Conservation (phyloP, 2,888 invertebrate genomes). For the Nesidiocoris tenuis region DNA sequence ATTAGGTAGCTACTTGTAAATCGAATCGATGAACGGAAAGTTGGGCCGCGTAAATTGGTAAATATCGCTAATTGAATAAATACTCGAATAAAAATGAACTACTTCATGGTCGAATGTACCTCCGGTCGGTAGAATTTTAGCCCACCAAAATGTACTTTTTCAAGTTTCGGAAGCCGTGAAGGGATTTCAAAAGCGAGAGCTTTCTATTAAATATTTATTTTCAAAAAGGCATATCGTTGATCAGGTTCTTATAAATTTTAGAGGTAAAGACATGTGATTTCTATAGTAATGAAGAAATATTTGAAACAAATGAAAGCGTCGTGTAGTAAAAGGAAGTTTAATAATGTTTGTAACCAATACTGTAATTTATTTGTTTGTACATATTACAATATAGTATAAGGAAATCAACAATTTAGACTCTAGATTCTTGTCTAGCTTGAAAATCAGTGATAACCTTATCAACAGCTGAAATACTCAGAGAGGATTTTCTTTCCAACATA, state of each 20-base stretch:
- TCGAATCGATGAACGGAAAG: too few relatives aligned
- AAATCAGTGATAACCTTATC: constrained; percentile 33
- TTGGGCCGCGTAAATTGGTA: too few relatives aligned
- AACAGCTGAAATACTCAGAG: constrained; percentile 30
- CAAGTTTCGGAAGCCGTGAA: not conserved
- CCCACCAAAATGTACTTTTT: too few relatives aligned
- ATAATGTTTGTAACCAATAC: constrained; percentile 45
- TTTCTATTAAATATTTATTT: constrained; percentile 39
- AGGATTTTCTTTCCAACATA: constrained; percentile 21
- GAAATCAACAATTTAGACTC: constrained; percentile 48
- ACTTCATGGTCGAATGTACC: too few relatives aligned
- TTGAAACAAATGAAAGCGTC: constrained; percentile 32
- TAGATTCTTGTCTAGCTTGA: constrained; percentile 39
- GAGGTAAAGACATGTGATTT: constrained; percentile 32
- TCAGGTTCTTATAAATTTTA: constrained; percentile 38
- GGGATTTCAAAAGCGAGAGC: not conserved
- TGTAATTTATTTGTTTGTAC: constrained; percentile 49
- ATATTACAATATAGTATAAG: constrained; percentile 50
- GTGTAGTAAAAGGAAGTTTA: constrained; percentile 39
- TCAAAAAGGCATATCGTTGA: constrained; percentile 40
- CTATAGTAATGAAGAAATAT: constrained; percentile 28
- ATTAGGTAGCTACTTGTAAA: too few relatives aligned
- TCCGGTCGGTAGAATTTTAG: too few relatives aligned
- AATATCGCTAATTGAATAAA: too few relatives aligned
- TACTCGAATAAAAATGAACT: too few relatives aligned